These are phyloP conservation scores for Ammodytes dubius DNA, from an alignment of 2,113 vertebrate species.

Conservation along the genomic window DNA sequence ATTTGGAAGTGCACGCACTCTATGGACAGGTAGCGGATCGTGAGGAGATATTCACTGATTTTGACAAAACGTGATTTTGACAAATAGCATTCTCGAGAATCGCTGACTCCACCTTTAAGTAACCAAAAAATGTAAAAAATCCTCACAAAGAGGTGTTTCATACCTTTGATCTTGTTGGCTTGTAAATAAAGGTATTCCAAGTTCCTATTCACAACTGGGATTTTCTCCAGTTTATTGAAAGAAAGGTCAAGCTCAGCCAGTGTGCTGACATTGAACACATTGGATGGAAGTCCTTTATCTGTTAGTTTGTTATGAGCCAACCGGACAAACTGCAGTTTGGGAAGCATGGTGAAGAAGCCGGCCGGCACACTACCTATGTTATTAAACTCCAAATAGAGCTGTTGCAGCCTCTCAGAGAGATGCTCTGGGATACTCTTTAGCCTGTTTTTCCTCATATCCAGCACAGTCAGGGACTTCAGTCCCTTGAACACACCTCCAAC, in stretches of 20 bases:
- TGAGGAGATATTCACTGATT: too few relatives aligned
- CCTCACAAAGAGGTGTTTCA: constrained; percentile 13
- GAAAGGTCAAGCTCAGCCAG: constrained; percentile 96
- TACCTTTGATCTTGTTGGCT: constrained; percentile 96
- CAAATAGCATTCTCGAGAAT: too few relatives aligned
- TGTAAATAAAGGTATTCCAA: constrained; percentile 97
- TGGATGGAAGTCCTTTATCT: constrained; percentile 90
- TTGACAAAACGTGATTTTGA: too few relatives aligned
- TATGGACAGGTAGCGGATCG: too few relatives aligned
- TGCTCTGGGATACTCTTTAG: constrained; percentile 88
- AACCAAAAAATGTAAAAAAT: too few relatives aligned
- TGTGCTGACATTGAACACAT: constrained; percentile 91
- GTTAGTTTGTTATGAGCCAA: constrained; percentile 93
- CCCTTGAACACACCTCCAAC: constrained; percentile 87
- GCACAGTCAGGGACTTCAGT: constrained; percentile 88
- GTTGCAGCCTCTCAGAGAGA: constrained; percentile 87
- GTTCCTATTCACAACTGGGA: constrained; percentile 91
- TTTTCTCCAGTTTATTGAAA: constrained; percentile 93
- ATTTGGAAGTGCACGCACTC: too few relatives aligned
- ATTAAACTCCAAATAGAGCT: constrained; percentile 94
- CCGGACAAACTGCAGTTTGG: constrained; percentile 89
- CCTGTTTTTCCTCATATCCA: constrained; percentile 92
- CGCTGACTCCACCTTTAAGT: too few relatives aligned
- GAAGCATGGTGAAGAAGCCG: constrained; percentile 87
- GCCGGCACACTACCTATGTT: constrained; percentile 88